These are phyloP conservation scores for Troides helena DNA, from an alignment of 2,888 invertebrate genomes.

Conservation along the genomic window DNA sequence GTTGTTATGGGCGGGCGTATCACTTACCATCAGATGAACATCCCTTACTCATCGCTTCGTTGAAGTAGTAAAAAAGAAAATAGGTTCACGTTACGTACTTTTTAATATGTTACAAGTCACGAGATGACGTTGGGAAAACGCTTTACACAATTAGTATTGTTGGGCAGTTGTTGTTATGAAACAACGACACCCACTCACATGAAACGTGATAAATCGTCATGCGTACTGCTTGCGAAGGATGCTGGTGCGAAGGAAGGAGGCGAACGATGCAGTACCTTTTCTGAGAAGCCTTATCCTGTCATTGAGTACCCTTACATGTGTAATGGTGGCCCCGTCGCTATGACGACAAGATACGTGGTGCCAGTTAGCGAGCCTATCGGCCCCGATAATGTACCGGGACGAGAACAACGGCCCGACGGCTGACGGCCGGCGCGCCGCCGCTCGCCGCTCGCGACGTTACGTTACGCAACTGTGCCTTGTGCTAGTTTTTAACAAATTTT, in stretches of 20 bases:
- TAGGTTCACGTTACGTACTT: not conserved
- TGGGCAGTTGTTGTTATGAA: not conserved
- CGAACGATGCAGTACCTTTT: constrained; percentile 1
- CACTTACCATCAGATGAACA: not conserved
- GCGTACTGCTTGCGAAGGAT: too few species aligned
- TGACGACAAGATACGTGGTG: constrained; percentile 22
- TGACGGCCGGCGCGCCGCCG: constrained; percentile 14
- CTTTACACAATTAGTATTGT: too few species aligned
- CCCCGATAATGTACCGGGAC: constrained; percentile 26
- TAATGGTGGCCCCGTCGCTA: constrained; percentile 13
- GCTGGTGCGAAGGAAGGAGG: not conserved
- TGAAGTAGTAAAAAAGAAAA: not conserved
- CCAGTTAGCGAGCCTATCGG: constrained; percentile 23
- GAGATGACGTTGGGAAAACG: too few species aligned
- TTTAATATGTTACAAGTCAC: not conserved
- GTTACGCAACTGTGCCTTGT: constrained; percentile 66
- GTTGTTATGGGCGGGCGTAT: too few species aligned
- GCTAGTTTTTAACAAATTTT: constrained; percentile 47
- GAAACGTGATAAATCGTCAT: too few species aligned
- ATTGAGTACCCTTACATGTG: constrained; percentile 9
- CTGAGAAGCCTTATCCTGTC: constrained; percentile 23
- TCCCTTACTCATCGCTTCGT: constrained; percentile 4
- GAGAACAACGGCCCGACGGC: constrained; percentile 21
- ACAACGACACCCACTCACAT: not conserved
- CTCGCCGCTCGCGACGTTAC: constrained; percentile 42